Base-by-base conservation (phyloP, 2,797 vertebrate species). In the Gallinago nigripennis region DNA sequence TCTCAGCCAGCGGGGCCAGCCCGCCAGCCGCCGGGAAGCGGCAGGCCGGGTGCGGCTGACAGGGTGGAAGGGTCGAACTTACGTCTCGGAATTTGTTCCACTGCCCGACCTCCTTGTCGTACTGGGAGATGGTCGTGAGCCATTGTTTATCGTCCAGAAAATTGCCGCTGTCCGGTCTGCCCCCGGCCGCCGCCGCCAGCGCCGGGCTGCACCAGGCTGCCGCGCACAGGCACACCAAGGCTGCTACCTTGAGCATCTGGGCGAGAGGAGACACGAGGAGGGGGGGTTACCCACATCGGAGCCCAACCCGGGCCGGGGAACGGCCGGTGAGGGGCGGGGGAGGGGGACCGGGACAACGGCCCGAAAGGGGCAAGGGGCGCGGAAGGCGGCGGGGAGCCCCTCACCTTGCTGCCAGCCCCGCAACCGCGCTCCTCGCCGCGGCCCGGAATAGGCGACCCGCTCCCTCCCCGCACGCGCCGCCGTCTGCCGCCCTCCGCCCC, bases 1-100 rank as follows among this genome's bases (percentile, higher is more conserved):
- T 19, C 45, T 46, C 45, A 9, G 53, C 16, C 30, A 37, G 18
- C 3, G 13, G 30, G 41, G 28, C 48, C 35, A 43, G 46, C 31
- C 37, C 54, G 28, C 48, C 35, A 43, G 46, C 31, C 37, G 46
- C 75, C 50, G 43, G 27, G 17, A 73, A 41, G 28, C 39, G 39
- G 41, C 33, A 64, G 73, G 41, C n/a, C 71, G 46, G 73, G 33
- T 31, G 20, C 57, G 57, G 68, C 54, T 27, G 17, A 54, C 69
- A 64, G 56, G 46, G 16, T 33, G 4, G 9, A 63, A 94, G 37
- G 31, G 16, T 16, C 39, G 56, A 96, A 99, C 99, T 99, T 98
- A 99, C 99, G 97, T 99, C 99, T 98, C 99, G 98, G 97, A 99
- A 99, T 99, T 98, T 98, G 97, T 99, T 99, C 99, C 99, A 99